These are phyloP conservation scores for Dicranocentrus wangi DNA, from an alignment of 2,888 invertebrate species.

Conservation along the genomic window DNA sequence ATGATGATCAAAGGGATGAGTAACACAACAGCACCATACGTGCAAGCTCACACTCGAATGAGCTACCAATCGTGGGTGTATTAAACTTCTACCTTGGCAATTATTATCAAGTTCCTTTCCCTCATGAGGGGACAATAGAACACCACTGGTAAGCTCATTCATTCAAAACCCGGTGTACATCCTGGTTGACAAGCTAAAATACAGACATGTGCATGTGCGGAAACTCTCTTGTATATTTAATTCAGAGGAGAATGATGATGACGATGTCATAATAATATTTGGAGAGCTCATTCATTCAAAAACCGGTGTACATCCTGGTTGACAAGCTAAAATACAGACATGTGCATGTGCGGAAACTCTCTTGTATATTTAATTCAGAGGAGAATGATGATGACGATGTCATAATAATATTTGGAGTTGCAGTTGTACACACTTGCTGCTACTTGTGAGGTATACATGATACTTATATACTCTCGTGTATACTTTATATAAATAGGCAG, in stretches of 20 bases:
- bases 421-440: constrained; percentile 41
- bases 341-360: background rate
- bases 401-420: constrained; percentile 42
- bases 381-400: constrained; percentile 41
- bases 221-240: constrained; percentile 28
- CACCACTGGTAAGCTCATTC: background rate
- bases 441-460: background rate
- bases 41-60: constrained; percentile 16
- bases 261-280: constrained; percentile 44
- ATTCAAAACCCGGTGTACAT: too few species aligned
- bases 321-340: background rate
- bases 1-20: constrained; percentile 39
- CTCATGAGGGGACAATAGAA: constrained; percentile 24
- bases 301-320: too few species aligned
- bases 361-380: constrained; percentile 43
- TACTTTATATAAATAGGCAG: background rate
- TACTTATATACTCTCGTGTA: background rate
- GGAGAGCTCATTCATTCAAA: too few species aligned
- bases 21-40: background rate
- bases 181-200: background rate
- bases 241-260: constrained; percentile 32
- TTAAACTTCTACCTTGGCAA: constrained; percentile 32
- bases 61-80: background rate
- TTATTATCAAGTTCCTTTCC: constrained; percentile 31
- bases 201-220: background rate